Percentiles rank a stretch among this genome's conserved stretches.
phyloP scores from a whole-genome alignment of 2,113 vertebrate genomes.

The Pedetes capensis region DNA sequence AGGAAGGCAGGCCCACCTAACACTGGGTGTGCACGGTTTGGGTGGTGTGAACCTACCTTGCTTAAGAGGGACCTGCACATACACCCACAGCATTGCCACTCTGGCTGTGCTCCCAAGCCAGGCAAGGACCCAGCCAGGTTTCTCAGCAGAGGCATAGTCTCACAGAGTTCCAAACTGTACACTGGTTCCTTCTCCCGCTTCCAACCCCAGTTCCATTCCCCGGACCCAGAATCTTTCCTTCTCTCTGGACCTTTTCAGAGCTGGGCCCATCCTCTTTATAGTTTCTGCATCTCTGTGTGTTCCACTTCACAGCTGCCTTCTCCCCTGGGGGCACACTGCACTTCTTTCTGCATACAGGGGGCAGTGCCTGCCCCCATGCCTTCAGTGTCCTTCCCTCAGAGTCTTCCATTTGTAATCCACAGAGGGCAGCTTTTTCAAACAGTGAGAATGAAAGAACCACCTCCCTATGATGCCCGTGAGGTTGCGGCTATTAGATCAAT shows the following conservation, averaged over 20 bases:
- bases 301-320: background rate
- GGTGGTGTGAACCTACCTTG: too few relatives aligned
- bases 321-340: background rate
- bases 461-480: background rate
- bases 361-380: background rate
- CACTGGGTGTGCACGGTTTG: background rate
- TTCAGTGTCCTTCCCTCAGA: background rate
- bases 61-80: too few relatives aligned
- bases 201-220: background rate
- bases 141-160: background rate
- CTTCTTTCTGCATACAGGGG: background rate
- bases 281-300: background rate
- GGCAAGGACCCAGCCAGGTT: background rate
- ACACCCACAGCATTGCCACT: rapidly evolving
- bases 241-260: background rate
- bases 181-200: background rate
- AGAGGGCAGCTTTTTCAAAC: background rate
- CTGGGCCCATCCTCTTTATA: background rate
- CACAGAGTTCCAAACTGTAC: background rate
- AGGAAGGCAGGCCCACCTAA: background rate
- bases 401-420: background rate
- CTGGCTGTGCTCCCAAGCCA: rapidly evolving
- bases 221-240: background rate
- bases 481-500: background rate
- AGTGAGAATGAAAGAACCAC: background rate